Base-by-base conservation (phyloP, 1,140 invertebrate genomes). In the Medauroidea extradentata region DNA sequence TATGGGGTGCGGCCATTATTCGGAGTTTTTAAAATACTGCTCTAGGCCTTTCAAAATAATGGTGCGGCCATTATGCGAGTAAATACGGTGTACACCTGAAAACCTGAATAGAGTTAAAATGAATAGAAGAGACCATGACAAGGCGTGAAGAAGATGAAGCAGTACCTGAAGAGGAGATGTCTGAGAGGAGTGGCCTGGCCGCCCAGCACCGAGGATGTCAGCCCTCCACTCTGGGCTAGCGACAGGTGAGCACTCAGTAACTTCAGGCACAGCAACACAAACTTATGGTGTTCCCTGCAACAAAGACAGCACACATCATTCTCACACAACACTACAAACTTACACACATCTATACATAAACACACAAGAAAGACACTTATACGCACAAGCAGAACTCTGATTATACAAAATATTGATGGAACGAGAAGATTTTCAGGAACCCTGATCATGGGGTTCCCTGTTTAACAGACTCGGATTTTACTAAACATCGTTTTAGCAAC, bases 171-270 rank as follows among this genome's bases (percentile, higher is more conserved):
- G 21, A 85, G 70, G 14, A 83, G 71, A 48, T 78, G 77, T 41
- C 82, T 67, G n/a, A 85, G 68, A n/a, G 75, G 75, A 58, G 74
- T 73, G 3, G 83, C 80, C 64, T 85, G 77, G 25, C 61, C 63
- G 4, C 81, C 81, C 1, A 84, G 69, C 16, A 83, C 68, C 50
- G 73, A 72, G 50, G 73, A 72, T 14, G 79, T 70, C 58, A 78
- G 67, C 49, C 78, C 79, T 48, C 78, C 76, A 53, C 72, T 76
- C 29, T 79, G 68, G 11, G 83, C 82, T 46, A 86, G 67, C 25
- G 79, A 80, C 24, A 86, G 74, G 75, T 86, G 84, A 8, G 82
- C 81, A 56, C 75, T 77, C 11, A 87, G 67, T 24, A 87, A 74
- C 61, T 79, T 76, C 44, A 87, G 65, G 66, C 81, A 82, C 8